Base-by-base conservation (phyloP, 2,113 vertebrate genomes). In the Ptilorrhoa leucosticta region DNA sequence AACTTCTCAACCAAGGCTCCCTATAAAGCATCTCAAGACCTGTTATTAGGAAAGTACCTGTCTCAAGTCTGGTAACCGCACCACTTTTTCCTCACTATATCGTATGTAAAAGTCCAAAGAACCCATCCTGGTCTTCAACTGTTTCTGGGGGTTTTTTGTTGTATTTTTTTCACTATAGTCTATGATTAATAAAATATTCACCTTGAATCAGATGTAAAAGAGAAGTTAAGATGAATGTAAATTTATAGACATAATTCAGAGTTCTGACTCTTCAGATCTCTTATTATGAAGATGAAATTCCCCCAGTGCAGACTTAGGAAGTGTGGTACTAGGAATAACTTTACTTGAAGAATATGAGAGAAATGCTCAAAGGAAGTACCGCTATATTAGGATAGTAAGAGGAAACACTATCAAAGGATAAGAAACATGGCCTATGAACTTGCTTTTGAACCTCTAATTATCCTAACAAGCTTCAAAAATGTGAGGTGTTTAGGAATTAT, bases 401-500 rank as follows among this genome's bases (percentile, higher is more conserved):
- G 40, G 20, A 83, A 83, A 63, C 13, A 13, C 18, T 51, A 44
- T 60, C 7, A 82, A 66, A 54, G 17, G 27, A 57, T 47, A 47
- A 71, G 60, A 54, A 84, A 20, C 3, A 1, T 31, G 17, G 6
- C 33, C 37, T 42, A 54, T 56, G 72, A 92, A 48, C 20, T 61
- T 73, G 20, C 12, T 45, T 64, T 92, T 89, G n/a, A 61, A 63
- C 21, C 30, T 13, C 7, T 28, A 61, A 28, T 70, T 89, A 63
- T 54, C 15, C 27, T 68, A n/a, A 53, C 8, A 72, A 60, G 21
- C 21, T 87, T 87, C 4, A 75, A 44, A 88, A 90, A 39, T 57
- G 4, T 50, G 23, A 64, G 18, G 6, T 0, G 0, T 68, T 83
- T 61, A n/a, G 48, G 47, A 21, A 8, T n/a, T n/a, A n/a, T n/a